These are phyloP conservation scores for Rallus limicola DNA, from an alignment of 2,113 vertebrate genomes.

Conservation along the genomic window DNA sequence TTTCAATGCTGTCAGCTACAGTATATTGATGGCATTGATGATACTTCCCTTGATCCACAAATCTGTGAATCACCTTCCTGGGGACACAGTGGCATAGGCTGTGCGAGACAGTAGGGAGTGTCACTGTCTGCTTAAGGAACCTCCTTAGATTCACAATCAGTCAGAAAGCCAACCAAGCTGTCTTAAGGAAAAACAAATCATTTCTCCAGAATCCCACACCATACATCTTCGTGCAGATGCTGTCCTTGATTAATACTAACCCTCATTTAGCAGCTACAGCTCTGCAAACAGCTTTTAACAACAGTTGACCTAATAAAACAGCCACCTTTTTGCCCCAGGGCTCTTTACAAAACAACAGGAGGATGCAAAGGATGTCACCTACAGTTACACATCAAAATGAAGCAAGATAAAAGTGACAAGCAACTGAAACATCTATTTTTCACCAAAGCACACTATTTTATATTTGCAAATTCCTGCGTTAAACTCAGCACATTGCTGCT, in stretches of 20 bases:
- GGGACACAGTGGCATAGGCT: background rate
- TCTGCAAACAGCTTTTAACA: background rate
- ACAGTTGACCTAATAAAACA: background rate
- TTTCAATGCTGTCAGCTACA: background rate
- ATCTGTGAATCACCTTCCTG: background rate
- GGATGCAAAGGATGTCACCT: background rate
- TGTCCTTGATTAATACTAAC: background rate
- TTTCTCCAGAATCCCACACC: background rate
- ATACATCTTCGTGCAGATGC: background rate
- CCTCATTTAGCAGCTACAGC: background rate
- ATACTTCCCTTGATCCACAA: background rate
- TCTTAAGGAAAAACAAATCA: background rate
- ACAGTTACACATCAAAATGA: background rate
- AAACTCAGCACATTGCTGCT: background rate
- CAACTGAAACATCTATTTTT: background rate
- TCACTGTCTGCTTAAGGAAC: background rate
- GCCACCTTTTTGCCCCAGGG: background rate
- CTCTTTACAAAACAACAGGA: background rate
- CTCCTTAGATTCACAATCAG: background rate
- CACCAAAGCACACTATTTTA: background rate
- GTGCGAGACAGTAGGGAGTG: background rate
- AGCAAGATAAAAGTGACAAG: background rate
- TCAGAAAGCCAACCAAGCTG: background rate
- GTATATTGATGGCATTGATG: background rate
- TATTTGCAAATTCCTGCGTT: background rate